A percentile compares a stretch with the other conserved stretches of the same genome.
Conservation (phyloP, 2,797 vertebrate species). For the Salarias fasciatus region DNA sequence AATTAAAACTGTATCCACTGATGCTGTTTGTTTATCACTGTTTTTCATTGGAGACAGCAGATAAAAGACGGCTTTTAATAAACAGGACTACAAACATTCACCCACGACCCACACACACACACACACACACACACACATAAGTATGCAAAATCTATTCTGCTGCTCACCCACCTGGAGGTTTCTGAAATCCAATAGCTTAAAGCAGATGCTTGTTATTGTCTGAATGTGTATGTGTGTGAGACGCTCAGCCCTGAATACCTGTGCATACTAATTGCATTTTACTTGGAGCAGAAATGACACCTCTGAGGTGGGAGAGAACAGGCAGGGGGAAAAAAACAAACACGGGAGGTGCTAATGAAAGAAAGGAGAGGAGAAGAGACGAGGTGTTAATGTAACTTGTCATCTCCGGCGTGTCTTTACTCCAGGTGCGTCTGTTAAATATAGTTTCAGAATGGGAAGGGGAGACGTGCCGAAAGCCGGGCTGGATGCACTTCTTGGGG, state of each 20-base stretch:
- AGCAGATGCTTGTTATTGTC: conserved; percentile 45
- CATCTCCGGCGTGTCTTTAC: conserved; percentile 33
- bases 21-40: not conserved
- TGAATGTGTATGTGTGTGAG: conserved; percentile 11
- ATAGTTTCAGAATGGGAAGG: conserved; percentile 22
- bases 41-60: conserved; percentile 5
- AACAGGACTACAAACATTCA: conserved; percentile 31
- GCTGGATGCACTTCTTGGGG: not conserved
- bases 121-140: too few species aligned
- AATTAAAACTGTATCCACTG: conserved; percentile 9
- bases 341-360: conserved; percentile 65
- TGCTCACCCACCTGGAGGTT: conserved; percentile 22
- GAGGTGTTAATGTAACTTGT: conserved; percentile 51
- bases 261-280: conserved; percentile 65
- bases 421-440: conserved; percentile 48
- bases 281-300: conserved; percentile 67
- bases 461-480: conserved; percentile 6
- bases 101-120: conserved; percentile 4
- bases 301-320: conserved; percentile 54
- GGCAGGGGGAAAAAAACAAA: conserved; percentile 53
- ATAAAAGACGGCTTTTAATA: conserved; percentile 26
- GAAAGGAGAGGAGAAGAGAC: conserved; percentile 48
- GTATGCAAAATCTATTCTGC: conserved; percentile 33
- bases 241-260: conserved; percentile 45
- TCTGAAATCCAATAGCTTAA: conserved; percentile 46